Base-by-base conservation (phyloP, 1,140 invertebrate species). In the Zaprionus lachaisei region DNA sequence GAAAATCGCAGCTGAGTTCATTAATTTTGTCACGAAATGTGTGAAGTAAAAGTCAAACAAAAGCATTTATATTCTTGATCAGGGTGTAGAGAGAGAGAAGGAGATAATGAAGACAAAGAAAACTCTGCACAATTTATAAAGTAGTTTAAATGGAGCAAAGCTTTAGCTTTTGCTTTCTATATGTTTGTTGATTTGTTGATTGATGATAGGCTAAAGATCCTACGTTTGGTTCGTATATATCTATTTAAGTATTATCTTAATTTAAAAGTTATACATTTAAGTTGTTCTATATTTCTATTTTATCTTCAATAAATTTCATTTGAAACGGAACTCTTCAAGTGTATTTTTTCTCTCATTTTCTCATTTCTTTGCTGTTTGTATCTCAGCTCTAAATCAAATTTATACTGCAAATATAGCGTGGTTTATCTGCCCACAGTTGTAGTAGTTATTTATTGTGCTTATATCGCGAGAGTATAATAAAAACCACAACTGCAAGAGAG, bases 21-120 rank as follows among this genome's bases (percentile, higher is more conserved):
- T 65, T 54, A 65, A 65, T 38, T 55, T 55, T 17, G 49, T 65
- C 62, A 65, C 62, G 62, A 65, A 65, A 2, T 64, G 61, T 37
- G 28, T 37, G 22, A 51, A 51, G 62, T 65, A 65, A 65, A 65
- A 65, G 62, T 17, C 12, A 55, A 31, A 14, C 17, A 37, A 37
- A 54, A 15, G 17, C 31, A 65, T 55, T 65, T 17, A 55, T 38
- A 65, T 65, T 65, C 62, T 65, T 38, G 49, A 65, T 37, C 47
- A 5, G 28, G 31, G 47, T 6, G 47, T 2, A 20, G 5, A 51
- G 20, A 24, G 41, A 9, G 9, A 1, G 47, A 12, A n/a, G n/a
- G 12, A 24, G 11, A 51, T 1, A 51, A 4, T 24, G 12, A 51
- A 47, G 20, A 34, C 31, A 51, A 4, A 51, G 12, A 51, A 47